These are phyloP conservation scores for Clavelina lepadiformis DNA, from an alignment of 23 tunicate species.

Conservation along the genomic window DNA sequence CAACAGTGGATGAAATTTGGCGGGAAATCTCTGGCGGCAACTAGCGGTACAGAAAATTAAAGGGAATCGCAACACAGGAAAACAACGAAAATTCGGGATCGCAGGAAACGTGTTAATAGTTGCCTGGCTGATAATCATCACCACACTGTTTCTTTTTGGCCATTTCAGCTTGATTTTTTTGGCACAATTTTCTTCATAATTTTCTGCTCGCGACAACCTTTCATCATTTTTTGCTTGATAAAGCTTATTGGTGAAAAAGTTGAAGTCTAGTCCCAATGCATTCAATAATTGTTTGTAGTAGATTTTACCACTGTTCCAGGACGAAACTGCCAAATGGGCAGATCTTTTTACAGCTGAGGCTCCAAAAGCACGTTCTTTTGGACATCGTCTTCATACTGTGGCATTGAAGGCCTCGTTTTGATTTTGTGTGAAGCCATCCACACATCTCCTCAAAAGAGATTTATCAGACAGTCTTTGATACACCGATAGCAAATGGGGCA, in stretches of 20 bases:
- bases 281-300: background rate
- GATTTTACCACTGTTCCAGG: conserved; percentile 9
- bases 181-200: background rate
- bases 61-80: background rate
- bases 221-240: background rate
- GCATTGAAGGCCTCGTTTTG: conserved; percentile 14
- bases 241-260: background rate
- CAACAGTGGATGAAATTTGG: too few relatives aligned
- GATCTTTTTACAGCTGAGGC: conserved; percentile 10
- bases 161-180: background rate
- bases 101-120: background rate
- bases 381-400: conserved; percentile 11
- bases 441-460: conserved; percentile 6
- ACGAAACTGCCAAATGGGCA: background rate
- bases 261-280: background rate
- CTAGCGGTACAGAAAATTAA: background rate
- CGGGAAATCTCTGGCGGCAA: too few relatives aligned
- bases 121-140: conserved; percentile 9
- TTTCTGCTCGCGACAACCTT: background rate
- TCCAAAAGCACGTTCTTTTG: conserved; percentile 11
- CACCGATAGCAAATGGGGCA: conserved; percentile 2
- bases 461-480: conserved; percentile 4
- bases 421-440: conserved; percentile 15
- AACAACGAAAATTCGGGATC: background rate
- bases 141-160: conserved; percentile 2